Evolutionary conservation across 2,797 vertebrate species (phyloP).

Genomic region (Bovichtus variegatus): DNA sequence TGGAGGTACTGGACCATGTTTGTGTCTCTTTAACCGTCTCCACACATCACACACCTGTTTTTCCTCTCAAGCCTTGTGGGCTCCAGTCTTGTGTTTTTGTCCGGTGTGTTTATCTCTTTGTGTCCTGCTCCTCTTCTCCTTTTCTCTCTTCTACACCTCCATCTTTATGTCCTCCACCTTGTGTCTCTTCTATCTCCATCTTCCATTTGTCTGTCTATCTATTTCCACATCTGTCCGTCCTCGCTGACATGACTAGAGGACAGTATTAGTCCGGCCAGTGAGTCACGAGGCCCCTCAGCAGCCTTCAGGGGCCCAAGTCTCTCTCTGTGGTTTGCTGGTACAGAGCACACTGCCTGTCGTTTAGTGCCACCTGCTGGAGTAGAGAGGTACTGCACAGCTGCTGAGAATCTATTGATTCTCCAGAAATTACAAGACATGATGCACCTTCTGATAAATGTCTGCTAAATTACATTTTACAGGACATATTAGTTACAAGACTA

Average conservation of each 20-base stretch:
- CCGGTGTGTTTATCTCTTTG: background rate
- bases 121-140: conserved; percentile 13
- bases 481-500: background rate
- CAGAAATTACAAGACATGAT: background rate
- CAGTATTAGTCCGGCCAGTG: conserved; percentile 79
- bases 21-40: conserved; percentile 13
- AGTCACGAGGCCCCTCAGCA: conserved; percentile 72
- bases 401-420: background rate
- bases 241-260: conserved; percentile 75
- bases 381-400: conserved; percentile 76
- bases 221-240: conserved; percentile 24
- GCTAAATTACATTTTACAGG: background rate
- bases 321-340: conserved; percentile 81
- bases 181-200: conserved; percentile 2
- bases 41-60: background rate
- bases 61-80: background rate
- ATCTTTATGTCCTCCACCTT: background rate
- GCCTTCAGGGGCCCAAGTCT: conserved; percentile 49
- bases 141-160: conserved; percentile 1
- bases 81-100: conserved; percentile 13
- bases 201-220: conserved; percentile 18
- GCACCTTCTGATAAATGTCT: background rate
- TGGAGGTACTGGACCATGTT: conserved; percentile 87
- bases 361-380: conserved; percentile 82
- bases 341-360: conserved; percentile 79